Evolutionary conservation across 2,113 vertebrate species (phyloP).

Genomic region (Gnathonemus echidnorhynchus): DNA sequence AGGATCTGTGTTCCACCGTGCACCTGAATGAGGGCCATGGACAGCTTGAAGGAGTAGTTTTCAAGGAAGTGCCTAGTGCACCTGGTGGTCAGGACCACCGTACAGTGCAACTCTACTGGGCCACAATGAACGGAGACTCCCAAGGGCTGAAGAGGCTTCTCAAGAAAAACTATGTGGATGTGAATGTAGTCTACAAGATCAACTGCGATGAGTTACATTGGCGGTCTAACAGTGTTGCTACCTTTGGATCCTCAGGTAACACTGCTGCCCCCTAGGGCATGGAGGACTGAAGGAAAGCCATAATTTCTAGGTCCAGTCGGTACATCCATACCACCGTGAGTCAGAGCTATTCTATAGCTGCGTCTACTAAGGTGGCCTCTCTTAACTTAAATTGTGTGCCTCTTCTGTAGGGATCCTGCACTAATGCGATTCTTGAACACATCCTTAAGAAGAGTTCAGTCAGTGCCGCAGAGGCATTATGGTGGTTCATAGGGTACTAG

Average conservation of each 20-base stretch:
- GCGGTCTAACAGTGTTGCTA: constrained; percentile 48
- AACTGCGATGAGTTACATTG: constrained; percentile 55
- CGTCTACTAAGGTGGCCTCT: not conserved
- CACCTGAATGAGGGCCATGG: constrained; percentile 37
- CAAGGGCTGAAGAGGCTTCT: constrained; percentile 38
- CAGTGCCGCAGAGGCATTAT: not conserved
- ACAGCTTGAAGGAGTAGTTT: constrained; percentile 35
- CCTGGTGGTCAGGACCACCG: not conserved
- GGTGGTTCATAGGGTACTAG: not conserved
- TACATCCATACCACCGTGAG: not conserved
- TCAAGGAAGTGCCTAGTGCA: not conserved
- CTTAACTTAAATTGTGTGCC: not conserved
- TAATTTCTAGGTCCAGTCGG: not conserved
- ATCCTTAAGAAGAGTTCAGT: not conserved
- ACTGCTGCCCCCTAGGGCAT: not conserved
- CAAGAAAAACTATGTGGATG: constrained; percentile 46
- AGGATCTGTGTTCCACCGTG: constrained; percentile 25
- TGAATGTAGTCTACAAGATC: constrained; percentile 56
- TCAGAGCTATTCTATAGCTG: not conserved
- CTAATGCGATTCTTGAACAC: not conserved
- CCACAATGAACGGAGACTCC: constrained; percentile 51
- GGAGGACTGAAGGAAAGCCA: not conserved
- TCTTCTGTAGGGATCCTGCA: not conserved
- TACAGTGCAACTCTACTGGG: constrained; percentile 40
- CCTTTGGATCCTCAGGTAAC: constrained; percentile 63